Conservation (phyloP, 2,797 vertebrate genomes). For the Dicrostonyx torquatus region DNA sequence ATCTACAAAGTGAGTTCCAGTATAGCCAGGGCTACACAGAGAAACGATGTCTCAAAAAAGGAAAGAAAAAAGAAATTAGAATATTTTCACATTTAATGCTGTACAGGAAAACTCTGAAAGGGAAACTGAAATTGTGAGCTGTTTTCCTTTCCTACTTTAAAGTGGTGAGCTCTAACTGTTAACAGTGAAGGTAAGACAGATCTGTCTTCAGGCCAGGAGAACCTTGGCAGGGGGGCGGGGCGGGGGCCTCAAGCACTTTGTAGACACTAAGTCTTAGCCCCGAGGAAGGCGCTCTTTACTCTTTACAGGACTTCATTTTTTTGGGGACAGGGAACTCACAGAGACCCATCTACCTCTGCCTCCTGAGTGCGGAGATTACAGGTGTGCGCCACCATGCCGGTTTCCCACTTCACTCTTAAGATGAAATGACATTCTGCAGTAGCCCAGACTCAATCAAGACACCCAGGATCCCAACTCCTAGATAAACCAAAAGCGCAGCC, state of each 20-base stretch:
- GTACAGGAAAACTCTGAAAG: neutral
- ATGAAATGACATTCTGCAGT: neutral
- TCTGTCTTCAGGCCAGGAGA: neutral
- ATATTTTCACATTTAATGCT: neutral
- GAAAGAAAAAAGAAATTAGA: neutral
- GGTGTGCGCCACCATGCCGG: neutral
- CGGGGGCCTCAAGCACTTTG: neutral
- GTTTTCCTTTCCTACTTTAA: neutral
- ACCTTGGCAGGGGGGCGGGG: too few relatives aligned
- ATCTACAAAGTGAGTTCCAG: neutral
- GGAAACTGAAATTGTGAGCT: neutral
- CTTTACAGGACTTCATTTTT: neutral
- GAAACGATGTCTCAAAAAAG: neutral
- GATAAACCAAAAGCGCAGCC: neutral
- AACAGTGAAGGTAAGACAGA: neutral
- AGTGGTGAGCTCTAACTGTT: neutral
- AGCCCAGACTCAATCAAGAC: neutral
- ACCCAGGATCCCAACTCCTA: neutral
- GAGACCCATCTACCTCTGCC: neutral
- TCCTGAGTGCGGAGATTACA: neutral
- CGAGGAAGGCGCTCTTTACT: too few relatives aligned
- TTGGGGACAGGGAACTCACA: neutral
- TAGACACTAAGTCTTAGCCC: neutral
- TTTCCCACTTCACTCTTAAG: neutral
- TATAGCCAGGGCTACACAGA: neutral